A percentile compares a stretch with the other conserved stretches of the same genome.
Evolutionary conservation across 1,140 invertebrate genomes (phyloP).

Genomic region (Halictus rubicundus): DNA sequence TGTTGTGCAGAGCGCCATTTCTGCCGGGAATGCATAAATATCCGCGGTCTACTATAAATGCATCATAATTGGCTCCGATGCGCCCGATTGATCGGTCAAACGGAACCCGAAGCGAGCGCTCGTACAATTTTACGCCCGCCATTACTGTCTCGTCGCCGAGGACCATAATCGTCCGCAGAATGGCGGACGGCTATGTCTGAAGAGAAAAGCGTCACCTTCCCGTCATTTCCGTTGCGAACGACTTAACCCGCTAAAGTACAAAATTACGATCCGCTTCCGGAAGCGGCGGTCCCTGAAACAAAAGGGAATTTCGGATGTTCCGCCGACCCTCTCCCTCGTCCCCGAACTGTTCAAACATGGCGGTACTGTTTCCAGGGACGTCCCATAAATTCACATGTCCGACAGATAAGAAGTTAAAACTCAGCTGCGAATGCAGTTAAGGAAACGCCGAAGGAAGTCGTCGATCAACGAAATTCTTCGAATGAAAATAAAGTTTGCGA

Average conservation of each 20-base stretch:
- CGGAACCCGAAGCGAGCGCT: not conserved
- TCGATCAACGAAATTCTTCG: too few relatives aligned
- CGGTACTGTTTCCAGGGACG: not conserved
- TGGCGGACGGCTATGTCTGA: not conserved
- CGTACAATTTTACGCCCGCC: slow-evolving; percentile 11
- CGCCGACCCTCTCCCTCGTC: not conserved
- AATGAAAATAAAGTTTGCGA: too few relatives aligned
- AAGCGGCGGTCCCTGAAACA: slow-evolving; percentile 13
- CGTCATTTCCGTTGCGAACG: slow-evolving; percentile 39
- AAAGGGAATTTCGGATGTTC: slow-evolving; percentile 28
- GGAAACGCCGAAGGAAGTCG: not conserved
- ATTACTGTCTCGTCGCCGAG: slow-evolving; percentile 24
- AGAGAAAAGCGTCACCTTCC: slow-evolving; percentile 23
- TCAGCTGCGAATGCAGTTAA: not conserved
- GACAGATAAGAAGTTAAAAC: not conserved
- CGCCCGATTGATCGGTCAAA: not conserved
- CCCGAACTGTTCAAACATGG: not conserved
- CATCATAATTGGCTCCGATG: not conserved
- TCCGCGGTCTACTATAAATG: not conserved
- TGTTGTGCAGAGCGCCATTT: not conserved
- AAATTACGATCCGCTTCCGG: slow-evolving; percentile 56
- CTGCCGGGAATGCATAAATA: not conserved
- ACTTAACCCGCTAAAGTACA: slow-evolving; percentile 50
- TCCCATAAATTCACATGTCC: not conserved
- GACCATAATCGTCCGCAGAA: slow-evolving; percentile 36